These are phyloP conservation scores for Rhodinocichla rosea DNA, from an alignment of 2,113 vertebrate species.

Conservation along the genomic window DNA sequence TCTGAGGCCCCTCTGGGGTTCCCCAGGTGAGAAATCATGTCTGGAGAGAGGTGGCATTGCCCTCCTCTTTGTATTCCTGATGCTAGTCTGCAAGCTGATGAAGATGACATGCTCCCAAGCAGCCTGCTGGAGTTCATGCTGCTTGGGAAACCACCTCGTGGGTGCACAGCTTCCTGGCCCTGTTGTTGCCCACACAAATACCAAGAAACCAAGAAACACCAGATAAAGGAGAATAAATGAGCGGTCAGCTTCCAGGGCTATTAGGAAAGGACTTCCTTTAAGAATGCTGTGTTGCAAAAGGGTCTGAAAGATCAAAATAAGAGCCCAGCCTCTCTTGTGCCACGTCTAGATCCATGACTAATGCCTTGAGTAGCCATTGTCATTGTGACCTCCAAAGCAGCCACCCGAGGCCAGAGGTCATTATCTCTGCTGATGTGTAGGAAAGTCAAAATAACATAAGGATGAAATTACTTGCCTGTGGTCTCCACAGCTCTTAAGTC, in stretches of 20 bases:
- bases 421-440: not conserved
- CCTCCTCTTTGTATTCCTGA: not conserved
- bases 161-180: constrained; percentile 71
- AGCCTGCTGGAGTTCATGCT: not conserved
- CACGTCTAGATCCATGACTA: fast-evolving
- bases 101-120: constrained; percentile 58
- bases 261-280: not conserved
- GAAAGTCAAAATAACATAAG: not conserved
- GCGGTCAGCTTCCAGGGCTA: not conserved
- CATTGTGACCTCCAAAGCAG: not conserved
- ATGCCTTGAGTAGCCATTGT: not conserved
- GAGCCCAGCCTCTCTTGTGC: not conserved
- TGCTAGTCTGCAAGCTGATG: constrained; percentile 48
- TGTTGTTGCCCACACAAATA: constrained; percentile 68
- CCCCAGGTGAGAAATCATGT: not conserved
- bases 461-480: not conserved
- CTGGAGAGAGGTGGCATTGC: not conserved
- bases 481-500: not conserved
- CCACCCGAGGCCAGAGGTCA: not conserved
- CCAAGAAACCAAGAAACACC: not conserved
- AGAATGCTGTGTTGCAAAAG: not conserved
- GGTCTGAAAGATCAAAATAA: not conserved
- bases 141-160: constrained; percentile 55
- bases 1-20: not conserved
- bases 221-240: not conserved